phyloP scores from a whole-genome alignment of 2,113 vertebrate species.

The Silurus asotus region DNA sequence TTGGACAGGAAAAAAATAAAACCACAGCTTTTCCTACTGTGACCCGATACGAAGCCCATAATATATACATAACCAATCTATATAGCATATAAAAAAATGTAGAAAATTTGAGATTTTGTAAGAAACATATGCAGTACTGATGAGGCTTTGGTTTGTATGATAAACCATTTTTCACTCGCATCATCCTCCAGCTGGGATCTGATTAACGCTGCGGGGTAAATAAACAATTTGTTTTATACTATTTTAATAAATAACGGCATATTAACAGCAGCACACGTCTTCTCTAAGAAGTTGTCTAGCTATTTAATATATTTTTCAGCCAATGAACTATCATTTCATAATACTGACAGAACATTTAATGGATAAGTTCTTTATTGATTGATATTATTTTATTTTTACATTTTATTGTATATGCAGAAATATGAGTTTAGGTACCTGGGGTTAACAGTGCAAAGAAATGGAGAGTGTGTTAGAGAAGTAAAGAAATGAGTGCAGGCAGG shows the following conservation, averaged over 20 bases:
- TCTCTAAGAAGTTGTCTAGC: not conserved
- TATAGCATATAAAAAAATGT: too few species aligned
- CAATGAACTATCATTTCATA: not conserved
- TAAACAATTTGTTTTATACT: not conserved
- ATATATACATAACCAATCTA: too few species aligned
- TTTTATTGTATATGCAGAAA: too few species aligned
- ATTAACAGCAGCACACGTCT: not conserved
- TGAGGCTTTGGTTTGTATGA: not conserved
- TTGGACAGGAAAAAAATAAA: not conserved
- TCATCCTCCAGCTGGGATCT: not conserved
- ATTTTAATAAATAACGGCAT: not conserved
- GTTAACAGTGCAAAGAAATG: too few species aligned
- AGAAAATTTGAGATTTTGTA: too few species aligned
- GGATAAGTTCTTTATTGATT: not conserved
- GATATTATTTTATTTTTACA: not conserved
- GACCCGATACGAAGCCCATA: not conserved
- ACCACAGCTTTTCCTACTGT: not conserved
- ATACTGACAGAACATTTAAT: not conserved
- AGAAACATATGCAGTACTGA: too few species aligned
- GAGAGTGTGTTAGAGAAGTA: too few species aligned
- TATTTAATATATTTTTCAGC: not conserved
- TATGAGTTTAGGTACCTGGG: too few species aligned
- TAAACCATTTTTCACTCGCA: not conserved
- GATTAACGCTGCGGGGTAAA: not conserved
- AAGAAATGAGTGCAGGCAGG: too few species aligned